phyloP scores from a whole-genome alignment of 2,113 vertebrate species.

The Collichthys lucidus region DNA sequence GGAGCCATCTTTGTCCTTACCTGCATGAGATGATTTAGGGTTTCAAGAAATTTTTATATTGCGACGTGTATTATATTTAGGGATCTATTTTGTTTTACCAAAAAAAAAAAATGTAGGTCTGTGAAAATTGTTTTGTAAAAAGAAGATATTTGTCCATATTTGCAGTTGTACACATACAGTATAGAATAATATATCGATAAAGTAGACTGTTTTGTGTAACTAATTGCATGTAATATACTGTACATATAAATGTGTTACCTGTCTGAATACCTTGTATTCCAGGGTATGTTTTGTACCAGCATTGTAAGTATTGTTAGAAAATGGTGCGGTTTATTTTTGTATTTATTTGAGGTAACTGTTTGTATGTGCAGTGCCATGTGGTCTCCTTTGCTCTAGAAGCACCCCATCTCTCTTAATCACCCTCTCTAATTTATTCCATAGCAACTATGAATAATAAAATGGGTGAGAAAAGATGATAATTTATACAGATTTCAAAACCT shows the following conservation, averaged over 20 bases:
- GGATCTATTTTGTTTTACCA: constrained; percentile 88
- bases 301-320: constrained; percentile 87
- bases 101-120: constrained; percentile 83
- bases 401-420: neutral
- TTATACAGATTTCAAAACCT: constrained; percentile 29
- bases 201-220: constrained; percentile 84
- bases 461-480: neutral
- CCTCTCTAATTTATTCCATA: constrained; percentile 5
- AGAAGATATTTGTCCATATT: constrained; percentile 79
- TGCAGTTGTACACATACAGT: constrained; percentile 87
- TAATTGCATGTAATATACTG: constrained; percentile 91
- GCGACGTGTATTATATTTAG: constrained; percentile 83
- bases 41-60: constrained; percentile 84
- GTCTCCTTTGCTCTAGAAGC: constrained; percentile 69
- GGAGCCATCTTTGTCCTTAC: constrained; percentile 54
- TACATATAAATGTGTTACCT: constrained; percentile 88
- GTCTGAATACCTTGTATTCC: constrained; percentile 90
- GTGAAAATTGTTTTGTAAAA: constrained; percentile 88
- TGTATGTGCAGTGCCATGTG: constrained; percentile 84
- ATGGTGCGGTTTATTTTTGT: constrained; percentile 86
- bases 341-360: constrained; percentile 84
- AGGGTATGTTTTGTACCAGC: constrained; percentile 92
- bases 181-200: constrained; percentile 68
- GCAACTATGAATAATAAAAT: constrained; percentile 4
- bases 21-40: constrained; percentile 73